phyloP scores from a whole-genome alignment of 2,888 invertebrate species.

The Bugula neritina region DNA sequence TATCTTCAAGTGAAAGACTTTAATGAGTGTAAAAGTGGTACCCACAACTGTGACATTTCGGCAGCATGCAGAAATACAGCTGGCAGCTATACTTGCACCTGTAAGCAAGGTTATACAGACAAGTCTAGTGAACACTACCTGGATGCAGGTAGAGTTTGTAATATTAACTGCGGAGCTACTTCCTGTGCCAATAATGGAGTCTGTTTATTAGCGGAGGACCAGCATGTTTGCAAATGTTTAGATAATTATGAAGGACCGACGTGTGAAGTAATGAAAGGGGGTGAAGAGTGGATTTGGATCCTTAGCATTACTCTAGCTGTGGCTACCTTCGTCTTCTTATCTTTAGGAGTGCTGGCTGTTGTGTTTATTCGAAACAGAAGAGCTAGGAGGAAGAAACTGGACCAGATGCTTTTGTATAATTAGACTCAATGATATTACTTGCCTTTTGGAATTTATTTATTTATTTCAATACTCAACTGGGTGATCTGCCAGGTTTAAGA shows the following conservation, averaged over 20 bases:
- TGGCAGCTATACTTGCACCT: background rate
- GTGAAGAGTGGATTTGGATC: background rate
- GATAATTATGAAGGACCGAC: background rate
- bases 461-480: no score
- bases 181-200: background rate
- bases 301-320: background rate
- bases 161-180: background rate
- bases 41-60: background rate
- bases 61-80: background rate
- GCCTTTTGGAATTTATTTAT: no score
- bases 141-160: background rate
- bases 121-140: background rate
- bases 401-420: no score
- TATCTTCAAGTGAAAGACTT: slow-evolving; percentile 13
- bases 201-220: background rate
- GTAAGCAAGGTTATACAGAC: background rate
- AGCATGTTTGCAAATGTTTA: background rate
- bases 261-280: slow-evolving; percentile 5
- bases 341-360: background rate
- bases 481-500: no score
- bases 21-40: background rate
- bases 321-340: background rate
- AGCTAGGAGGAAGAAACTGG: background rate
- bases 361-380: background rate
- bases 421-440: no score